Conservation (phyloP, 2,113 vertebrate genomes). For the Girardinichthys multiradiatus region DNA sequence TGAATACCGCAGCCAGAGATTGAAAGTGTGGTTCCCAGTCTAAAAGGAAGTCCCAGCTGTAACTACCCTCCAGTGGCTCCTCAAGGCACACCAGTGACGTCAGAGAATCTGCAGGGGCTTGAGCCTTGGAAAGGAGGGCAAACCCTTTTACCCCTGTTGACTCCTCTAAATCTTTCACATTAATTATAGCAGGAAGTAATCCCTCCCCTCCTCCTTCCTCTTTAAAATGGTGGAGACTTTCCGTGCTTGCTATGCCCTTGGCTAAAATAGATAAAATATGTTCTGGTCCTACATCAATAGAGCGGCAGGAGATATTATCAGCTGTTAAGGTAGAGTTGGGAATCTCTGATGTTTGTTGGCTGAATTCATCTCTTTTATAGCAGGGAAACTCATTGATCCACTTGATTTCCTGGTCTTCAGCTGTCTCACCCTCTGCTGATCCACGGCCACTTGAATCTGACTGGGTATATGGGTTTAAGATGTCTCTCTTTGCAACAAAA, state of each 20-base stretch:
- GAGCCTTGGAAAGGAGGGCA: constrained; percentile 60
- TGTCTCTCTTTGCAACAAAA: constrained; percentile 69
- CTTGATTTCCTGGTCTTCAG: constrained; percentile 92
- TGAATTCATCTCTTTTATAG: constrained; percentile 69
- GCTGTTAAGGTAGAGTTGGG: constrained; percentile 81
- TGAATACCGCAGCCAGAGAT: constrained; percentile 87
- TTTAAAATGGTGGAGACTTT: constrained; percentile 74
- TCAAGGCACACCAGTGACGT: constrained; percentile 67
- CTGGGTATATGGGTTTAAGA: constrained; percentile 64
- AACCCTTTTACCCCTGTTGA: constrained; percentile 70
- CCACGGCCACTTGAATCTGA: constrained; percentile 85
- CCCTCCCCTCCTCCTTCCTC: constrained; percentile 76
- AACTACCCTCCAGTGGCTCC: constrained; percentile 69
- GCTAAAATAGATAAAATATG: constrained; percentile 42
- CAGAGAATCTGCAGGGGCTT: constrained; percentile 65
- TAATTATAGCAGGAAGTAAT: constrained; percentile 63
- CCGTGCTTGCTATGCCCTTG: constrained; percentile 69
- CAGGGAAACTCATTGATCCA: constrained; percentile 85
- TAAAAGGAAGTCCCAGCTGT: constrained; percentile 83
- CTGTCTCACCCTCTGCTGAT: constrained; percentile 88
- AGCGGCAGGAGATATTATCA: constrained; percentile 83
- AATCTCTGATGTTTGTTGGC: constrained; percentile 55
- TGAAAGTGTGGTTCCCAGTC: constrained; percentile 89
- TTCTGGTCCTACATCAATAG: constrained; percentile 70
- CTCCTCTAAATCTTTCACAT: constrained; percentile 68